A percentile compares a stretch with the other conserved stretches of the same genome.
phyloP scores from a whole-genome alignment of 2,113 vertebrate genomes.

The Tricholaema leucomelas region DNA sequence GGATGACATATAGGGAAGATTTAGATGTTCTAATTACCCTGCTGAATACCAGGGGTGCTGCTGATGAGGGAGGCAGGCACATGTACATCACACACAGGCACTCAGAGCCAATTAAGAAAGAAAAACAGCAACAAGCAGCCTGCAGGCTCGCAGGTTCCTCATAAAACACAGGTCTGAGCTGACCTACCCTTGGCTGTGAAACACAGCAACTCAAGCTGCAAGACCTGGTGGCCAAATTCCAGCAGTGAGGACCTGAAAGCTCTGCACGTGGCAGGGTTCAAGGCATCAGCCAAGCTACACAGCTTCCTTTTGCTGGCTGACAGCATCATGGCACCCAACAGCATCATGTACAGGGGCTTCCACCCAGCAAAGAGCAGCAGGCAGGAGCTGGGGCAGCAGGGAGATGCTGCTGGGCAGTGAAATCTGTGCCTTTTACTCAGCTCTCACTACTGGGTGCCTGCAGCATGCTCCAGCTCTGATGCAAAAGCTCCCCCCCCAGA shows the following conservation, averaged over 20 bases:
- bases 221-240: not conserved
- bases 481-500: no score
- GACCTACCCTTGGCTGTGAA: not conserved
- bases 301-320: not conserved
- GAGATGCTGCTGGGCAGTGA: not conserved
- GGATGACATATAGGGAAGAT: conserved; percentile 41
- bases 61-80: conserved; percentile 59
- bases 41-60: conserved; percentile 48
- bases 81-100: conserved; percentile 1
- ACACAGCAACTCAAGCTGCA: not conserved
- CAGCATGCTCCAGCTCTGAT: rapidly evolving
- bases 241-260: not conserved
- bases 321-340: rapidly evolving
- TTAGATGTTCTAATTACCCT: conserved; percentile 61
- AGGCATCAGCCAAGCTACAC: not conserved
- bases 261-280: not conserved
- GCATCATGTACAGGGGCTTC: rapidly evolving
- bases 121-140: conserved; percentile 25
- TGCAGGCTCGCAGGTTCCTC: not conserved
- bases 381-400: rapidly evolving
- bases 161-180: not conserved
- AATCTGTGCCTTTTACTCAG: not conserved
- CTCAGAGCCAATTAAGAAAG: conserved; percentile 36
- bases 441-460: not conserved
- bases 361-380: not conserved